Evolutionary conservation across 2,888 invertebrate species (phyloP).

Genomic region (Dolichomitus sp.): DNA sequence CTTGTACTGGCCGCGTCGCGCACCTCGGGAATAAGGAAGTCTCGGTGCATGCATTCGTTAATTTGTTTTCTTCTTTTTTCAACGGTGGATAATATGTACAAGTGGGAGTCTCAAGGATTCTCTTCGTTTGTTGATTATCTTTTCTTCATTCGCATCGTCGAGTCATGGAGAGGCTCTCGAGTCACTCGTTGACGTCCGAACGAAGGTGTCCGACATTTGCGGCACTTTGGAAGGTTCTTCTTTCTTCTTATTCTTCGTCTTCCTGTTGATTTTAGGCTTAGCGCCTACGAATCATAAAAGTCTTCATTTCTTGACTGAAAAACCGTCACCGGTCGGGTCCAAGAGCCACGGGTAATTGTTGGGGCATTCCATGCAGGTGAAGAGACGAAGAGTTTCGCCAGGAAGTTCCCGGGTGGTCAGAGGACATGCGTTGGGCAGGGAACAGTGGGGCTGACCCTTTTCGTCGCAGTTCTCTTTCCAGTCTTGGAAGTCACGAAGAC

Average conservation of each 20-base stretch:
- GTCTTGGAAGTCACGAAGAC: slow-evolving; percentile 96
- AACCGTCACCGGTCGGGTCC: slow-evolving; percentile 98
- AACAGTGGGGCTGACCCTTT: slow-evolving; percentile 97
- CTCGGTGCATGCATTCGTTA: slow-evolving; percentile 9
- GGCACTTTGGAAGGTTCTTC: neutral
- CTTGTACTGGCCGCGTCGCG: slow-evolving; percentile 38
- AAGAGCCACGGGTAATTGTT: slow-evolving; percentile 98
- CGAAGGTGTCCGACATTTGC: neutral
- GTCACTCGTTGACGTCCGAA: slow-evolving; percentile 14
- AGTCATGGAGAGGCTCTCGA: slow-evolving; percentile 2
- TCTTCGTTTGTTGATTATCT: slow-evolving; percentile 20
- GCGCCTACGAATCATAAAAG: neutral
- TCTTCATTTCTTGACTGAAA: slow-evolving; percentile 93
- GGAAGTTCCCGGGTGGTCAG: slow-evolving; percentile 96
- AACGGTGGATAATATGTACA: slow-evolving; percentile 55
- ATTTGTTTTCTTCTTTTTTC: slow-evolving; percentile 7
- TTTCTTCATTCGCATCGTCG: slow-evolving; percentile 47
- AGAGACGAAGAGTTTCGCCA: slow-evolving; percentile 96
- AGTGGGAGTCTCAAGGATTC: slow-evolving; percentile 41
- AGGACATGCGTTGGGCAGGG: slow-evolving; percentile 96
- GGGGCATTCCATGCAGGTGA: slow-evolving; percentile 98
- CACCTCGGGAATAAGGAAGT: slow-evolving; percentile 29
- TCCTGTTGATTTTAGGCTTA: neutral
- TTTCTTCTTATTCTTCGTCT: neutral
- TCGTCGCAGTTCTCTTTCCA: slow-evolving; percentile 99